A percentile compares a stretch with the other conserved stretches of the same genome.
Conservation (phyloP, 2,888 invertebrate species). For the Himalopsyche kuldschensis region DNA sequence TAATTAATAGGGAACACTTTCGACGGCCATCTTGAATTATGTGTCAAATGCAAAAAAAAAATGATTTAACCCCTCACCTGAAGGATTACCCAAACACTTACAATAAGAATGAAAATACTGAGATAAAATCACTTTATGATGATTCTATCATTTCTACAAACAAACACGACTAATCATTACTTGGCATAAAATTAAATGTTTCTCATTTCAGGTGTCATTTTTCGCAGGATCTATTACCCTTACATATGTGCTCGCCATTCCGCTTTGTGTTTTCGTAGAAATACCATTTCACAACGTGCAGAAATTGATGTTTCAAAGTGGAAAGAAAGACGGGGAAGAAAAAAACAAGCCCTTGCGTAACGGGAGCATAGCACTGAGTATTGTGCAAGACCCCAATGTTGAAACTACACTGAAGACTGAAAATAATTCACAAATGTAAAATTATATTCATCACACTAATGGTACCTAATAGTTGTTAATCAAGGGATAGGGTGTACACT, state of each 20-base stretch:
- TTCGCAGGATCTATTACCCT: conserved; percentile 12
- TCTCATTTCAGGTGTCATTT: conserved; percentile 40
- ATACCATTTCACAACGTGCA: conserved; percentile 45
- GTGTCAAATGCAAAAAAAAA: no score
- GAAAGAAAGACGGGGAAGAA: not conserved
- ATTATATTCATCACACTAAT: no score
- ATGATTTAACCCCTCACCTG: no score
- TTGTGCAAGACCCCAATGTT: not conserved
- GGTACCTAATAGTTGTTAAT: no score
- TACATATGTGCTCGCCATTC: conserved; percentile 42
- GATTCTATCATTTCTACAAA: no score
- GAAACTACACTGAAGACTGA: not conserved
- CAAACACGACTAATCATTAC: no score
- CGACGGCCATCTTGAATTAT: no score
- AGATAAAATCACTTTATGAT: no score
- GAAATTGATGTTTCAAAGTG: conserved; percentile 33
- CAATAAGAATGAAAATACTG: no score
- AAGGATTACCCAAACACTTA: no score
- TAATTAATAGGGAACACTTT: no score
- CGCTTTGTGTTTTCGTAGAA: conserved; percentile 44
- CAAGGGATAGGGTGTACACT: no score
- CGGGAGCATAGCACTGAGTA: not conserved
- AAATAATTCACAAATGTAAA: not conserved
- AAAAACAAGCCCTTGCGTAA: not conserved
- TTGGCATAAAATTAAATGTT: not conserved